A percentile compares a stretch with the other conserved stretches of the same genome.
Conservation (phyloP, 2,797 vertebrate species). For the Paramormyrops hopkinsi region DNA sequence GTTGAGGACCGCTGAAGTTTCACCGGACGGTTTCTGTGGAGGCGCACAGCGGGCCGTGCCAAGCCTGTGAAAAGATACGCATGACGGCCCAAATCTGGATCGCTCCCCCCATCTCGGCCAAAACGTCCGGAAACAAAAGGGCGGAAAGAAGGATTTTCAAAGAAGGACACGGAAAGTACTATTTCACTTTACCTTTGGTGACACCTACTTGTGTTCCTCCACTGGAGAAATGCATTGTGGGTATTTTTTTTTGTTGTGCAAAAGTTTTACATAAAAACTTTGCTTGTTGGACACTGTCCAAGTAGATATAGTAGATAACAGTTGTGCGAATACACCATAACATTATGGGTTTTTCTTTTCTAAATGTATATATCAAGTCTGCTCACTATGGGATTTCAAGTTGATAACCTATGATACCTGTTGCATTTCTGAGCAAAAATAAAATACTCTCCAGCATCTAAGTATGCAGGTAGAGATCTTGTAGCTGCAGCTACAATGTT, state of each 20-base stretch:
- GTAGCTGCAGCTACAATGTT: neutral
- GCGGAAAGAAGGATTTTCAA: neutral
- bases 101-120: slow-evolving; percentile 4
- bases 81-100: slow-evolving; percentile 33
- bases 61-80: slow-evolving; percentile 32
- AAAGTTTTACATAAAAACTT: neutral
- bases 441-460: neutral
- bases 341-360: neutral
- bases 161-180: neutral
- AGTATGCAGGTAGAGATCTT: neutral
- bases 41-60: slow-evolving; percentile 30
- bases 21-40: slow-evolving; percentile 29
- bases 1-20: slow-evolving; percentile 20
- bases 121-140: slow-evolving; percentile 13
- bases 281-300: neutral
- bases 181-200: neutral
- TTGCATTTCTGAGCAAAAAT: neutral
- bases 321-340: neutral
- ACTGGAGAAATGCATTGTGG: neutral
- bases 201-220: neutral
- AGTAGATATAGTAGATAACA: neutral
- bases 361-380: neutral
- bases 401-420: neutral
- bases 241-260: neutral
- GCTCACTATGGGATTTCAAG: neutral